Base-by-base conservation (phyloP, 2,113 vertebrate species). In the Furnarius figulus region DNA sequence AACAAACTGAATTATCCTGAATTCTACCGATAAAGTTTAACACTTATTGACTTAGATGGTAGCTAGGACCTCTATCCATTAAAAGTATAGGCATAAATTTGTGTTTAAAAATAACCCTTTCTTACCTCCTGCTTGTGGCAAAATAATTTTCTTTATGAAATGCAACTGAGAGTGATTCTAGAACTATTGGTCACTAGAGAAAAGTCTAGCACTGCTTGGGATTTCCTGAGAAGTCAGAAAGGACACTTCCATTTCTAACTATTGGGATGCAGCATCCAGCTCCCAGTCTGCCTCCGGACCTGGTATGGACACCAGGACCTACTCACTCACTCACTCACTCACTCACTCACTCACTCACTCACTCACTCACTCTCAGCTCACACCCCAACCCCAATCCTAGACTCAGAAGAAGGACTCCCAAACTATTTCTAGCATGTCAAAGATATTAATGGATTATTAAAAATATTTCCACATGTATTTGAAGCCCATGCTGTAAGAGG, bases 171-270 rank as follows among this genome's bases (percentile, higher is more conserved):
- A 92, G 21, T 23, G 10, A 58, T 61, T 95, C 66, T 55, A 49
- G 87, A 89, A 56, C 52, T 72, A 81, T 20, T 22, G 20, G 8
- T 17, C 31, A 37, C 31, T 52, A 52, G 7, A 80, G 27, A 67
- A 72, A 74, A 52, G 20, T 68, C 22, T 1, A 6, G 11, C 23
- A 23, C 56, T 59, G 6, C 39, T 28, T 78, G 35, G 37, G 33
- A 61, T 76, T 93, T 82, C 49, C 74, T 91, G 53, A 75, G 87
- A 87, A 94, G 33, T 33, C 33, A 71, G 44, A 84, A 74, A 68
- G 25, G 31, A 37, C 14, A 9, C 75, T 89, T 78, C 39, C 37
- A 72, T 78, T 78, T 89, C 79, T 53, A 89, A n/a, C 10, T 78
- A 21, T 31, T 4, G 5, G 16, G 35, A 47, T 4, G 14, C 8